Base-by-base conservation (phyloP, 2,113 vertebrate genomes). In the Hyla sarda region DNA sequence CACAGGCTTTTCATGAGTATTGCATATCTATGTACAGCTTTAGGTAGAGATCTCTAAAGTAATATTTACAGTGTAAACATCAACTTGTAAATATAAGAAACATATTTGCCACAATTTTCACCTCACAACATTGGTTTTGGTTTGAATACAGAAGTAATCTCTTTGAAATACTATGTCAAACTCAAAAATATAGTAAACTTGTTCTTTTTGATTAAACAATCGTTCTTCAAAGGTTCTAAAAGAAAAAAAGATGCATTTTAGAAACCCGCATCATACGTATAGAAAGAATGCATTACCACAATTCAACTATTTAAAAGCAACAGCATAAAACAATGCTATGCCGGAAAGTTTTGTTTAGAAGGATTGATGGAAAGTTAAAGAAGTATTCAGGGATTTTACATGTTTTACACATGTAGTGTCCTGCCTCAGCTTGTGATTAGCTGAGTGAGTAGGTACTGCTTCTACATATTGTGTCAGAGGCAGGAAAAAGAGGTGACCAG, bases 1-100 rank as follows among this genome's bases (percentile, higher is more conserved):
- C 89, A 94, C 89, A 91, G 88, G 89, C 89, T 88, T 89, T 84
- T 90, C 74, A 89, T 89, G 89, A 93, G 87, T 45, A 89, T 90
- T 92, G 92, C 91, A 92, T 89, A 90, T 89, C 88, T 94, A 92
- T 93, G 92, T 94, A 93, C 91, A 95, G 91, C 86, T 93, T 93
- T 91, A 92, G 89, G 87, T 88, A 90, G 90, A 91, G 91, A 93
- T 90, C 90, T 94, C 91, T 91, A 89, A 92, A 91, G 90, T 92
- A 94, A 92, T 95, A 96, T 97, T 95, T 97, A 96, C 96, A 97
- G 90, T 95, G 94, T 96, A 96, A 97, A 96, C 93, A 95, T 94
- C 94, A 92, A 96, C 90, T 93, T 91, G 95, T 93, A 62, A 82
- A 74, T 87, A 93, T 95, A 93, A 95, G 90, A 93, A 93, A 91